Percentiles rank a stretch among this genome's conserved stretches.
phyloP scores from a whole-genome alignment of 1,140 invertebrate species.

The Ectropis grisescens region DNA sequence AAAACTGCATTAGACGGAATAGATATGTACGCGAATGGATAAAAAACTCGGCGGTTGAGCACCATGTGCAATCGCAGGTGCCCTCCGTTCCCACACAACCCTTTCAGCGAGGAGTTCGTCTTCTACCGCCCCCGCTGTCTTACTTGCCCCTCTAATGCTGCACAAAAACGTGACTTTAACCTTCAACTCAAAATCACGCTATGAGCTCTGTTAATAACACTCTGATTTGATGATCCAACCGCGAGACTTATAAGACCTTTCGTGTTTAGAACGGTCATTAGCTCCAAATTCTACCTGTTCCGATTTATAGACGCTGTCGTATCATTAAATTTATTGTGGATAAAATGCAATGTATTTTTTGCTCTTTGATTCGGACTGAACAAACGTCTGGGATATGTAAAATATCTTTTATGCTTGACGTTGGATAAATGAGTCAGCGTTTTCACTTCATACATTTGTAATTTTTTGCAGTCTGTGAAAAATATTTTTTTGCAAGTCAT shows the following conservation, averaged over 20 bases:
- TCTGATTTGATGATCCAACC: too few species aligned
- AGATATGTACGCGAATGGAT: slow-evolving; percentile 53
- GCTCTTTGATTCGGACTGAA: slow-evolving; percentile 19
- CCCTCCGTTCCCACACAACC: slow-evolving; percentile 67
- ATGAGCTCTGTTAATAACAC: too few species aligned
- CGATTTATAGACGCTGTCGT: slow-evolving; percentile 64
- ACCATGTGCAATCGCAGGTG: slow-evolving; percentile 67
- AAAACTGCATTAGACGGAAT: slow-evolving; percentile 54
- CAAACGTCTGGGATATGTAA: too few species aligned
- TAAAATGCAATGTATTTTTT: slow-evolving; percentile 66
- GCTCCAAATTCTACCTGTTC: slow-evolving; percentile 64
- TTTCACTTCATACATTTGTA: too few species aligned
- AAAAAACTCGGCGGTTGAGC: slow-evolving; percentile 57
- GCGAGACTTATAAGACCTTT: slow-evolving; percentile 6
- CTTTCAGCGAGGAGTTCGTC: slow-evolving; percentile 51
- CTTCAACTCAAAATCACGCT: too few species aligned
- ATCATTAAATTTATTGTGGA: slow-evolving; percentile 69
- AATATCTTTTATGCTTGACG: too few species aligned
- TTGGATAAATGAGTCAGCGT: too few species aligned
- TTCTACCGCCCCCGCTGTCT: slow-evolving; percentile 24
- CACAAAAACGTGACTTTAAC: slow-evolving; percentile 26
- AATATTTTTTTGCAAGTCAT: too few species aligned
- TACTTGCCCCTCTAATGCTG: slow-evolving; percentile 23
- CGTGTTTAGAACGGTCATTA: slow-evolving; percentile 29
- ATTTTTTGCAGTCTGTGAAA: too few species aligned